These are phyloP conservation scores for Apodemus agrarius DNA, from an alignment of 2,797 vertebrate genomes.

Conservation along the genomic window DNA sequence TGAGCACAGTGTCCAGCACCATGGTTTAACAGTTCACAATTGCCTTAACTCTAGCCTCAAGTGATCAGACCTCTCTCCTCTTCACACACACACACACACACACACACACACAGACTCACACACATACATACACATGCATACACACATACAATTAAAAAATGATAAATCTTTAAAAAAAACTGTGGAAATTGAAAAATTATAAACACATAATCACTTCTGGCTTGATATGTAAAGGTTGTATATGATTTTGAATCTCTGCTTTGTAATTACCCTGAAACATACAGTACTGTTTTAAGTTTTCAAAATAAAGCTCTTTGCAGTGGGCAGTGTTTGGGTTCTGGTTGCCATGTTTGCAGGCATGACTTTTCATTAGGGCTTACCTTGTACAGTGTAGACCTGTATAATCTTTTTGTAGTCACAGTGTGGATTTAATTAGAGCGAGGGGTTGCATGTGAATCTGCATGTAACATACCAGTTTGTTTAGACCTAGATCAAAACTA, in stretches of 20 bases:
- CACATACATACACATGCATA: neutral
- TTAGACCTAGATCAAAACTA: neutral
- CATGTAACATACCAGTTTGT: neutral
- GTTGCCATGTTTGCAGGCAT: neutral
- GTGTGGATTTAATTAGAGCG: neutral
- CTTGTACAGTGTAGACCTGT: neutral
- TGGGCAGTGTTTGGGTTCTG: neutral
- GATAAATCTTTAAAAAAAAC: neutral
- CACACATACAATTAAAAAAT: neutral
- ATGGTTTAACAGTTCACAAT: neutral
- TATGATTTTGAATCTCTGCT: neutral
- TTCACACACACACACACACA: neutral
- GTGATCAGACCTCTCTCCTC: neutral
- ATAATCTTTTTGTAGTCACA: neutral
- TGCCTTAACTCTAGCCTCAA: neutral
- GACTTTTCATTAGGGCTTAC: neutral
- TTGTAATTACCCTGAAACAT: neutral
- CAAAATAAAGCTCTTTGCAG: neutral
- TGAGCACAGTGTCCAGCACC: neutral
- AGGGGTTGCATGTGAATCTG: neutral
- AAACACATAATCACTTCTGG: neutral
- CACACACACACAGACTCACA: neutral
- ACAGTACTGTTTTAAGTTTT: neutral
- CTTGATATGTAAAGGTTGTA: neutral
- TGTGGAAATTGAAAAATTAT: neutral